Conservation (phyloP, 2,888 invertebrate species). For the Drosophila prostipennis region DNA sequence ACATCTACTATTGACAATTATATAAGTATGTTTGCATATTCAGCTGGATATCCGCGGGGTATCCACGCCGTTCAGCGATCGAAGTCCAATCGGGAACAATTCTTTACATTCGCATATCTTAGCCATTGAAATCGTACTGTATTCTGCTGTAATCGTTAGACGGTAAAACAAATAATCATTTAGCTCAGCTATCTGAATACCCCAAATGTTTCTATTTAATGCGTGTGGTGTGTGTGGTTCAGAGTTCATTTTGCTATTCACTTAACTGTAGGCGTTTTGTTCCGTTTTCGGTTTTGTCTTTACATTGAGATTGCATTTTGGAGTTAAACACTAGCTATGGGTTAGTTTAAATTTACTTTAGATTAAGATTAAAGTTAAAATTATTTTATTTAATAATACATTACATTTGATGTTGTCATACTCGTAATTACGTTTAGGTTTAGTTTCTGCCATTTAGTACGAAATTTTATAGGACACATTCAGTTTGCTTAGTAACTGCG, state of each 20-base stretch:
- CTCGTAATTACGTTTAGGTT: conserved; percentile 33
- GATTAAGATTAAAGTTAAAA: conserved; percentile 28
- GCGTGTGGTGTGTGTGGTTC: conserved; percentile 44
- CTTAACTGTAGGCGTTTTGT: conserved; percentile 57
- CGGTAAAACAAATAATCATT: conserved; percentile 35
- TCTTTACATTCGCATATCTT: conserved; percentile 11
- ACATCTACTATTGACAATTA: conserved; percentile 63
- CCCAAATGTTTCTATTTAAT: conserved; percentile 40
- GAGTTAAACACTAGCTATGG: conserved; percentile 66
- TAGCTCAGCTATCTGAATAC: conserved; percentile 37
- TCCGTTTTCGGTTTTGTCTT: conserved; percentile 26
- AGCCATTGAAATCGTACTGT: conserved; percentile 19
- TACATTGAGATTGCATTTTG: conserved; percentile 68
- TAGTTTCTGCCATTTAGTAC: conserved; percentile 62
- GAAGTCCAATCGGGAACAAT: conserved; percentile 13
- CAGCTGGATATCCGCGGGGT: conserved; percentile 24
- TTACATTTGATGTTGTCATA: conserved; percentile 52
- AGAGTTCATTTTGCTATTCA: conserved; percentile 49
- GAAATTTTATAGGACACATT: conserved; percentile 70
- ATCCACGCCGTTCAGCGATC: conserved; percentile 13
- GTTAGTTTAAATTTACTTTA: conserved; percentile 35
- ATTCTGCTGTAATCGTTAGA: conserved; percentile 23
- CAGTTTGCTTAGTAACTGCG: conserved; percentile 58
- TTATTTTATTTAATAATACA: conserved; percentile 49
- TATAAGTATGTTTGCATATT: conserved; percentile 38